Conservation (phyloP, 2,113 vertebrate species). For the Grammomys surdaster region DNA sequence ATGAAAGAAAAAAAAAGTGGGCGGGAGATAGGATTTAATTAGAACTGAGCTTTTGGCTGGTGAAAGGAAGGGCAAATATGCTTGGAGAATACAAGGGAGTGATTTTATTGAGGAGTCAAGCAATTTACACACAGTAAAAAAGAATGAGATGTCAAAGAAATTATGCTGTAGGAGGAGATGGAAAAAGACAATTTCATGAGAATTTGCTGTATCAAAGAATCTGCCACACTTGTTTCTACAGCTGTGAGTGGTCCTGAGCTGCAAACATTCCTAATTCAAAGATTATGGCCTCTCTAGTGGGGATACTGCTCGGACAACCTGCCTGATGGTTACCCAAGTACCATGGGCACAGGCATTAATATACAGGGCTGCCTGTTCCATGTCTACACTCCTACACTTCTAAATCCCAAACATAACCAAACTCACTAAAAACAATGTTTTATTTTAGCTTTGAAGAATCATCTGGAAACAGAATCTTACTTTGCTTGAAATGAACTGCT, state of each 20-base stretch:
- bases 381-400: not conserved
- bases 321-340: not conserved
- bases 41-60: not conserved
- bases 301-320: not conserved
- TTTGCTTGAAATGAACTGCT: not conserved
- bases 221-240: not conserved
- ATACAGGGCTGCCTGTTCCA: not conserved
- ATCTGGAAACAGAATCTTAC: not conserved
- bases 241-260: not conserved
- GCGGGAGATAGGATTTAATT: not conserved
- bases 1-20: not conserved
- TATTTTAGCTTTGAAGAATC: not conserved
- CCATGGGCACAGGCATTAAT: not conserved
- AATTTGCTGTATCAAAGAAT: not conserved
- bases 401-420: not conserved
- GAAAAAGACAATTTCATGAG: not conserved
- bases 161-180: not conserved
- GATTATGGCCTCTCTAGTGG: not conserved
- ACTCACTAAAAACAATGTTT: no score
- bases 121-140: not conserved
- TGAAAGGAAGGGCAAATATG: not conserved
- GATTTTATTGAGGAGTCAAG: not conserved
- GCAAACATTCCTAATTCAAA: not conserved
- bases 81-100: not conserved
- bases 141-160: not conserved